Conservation (phyloP, 2,113 vertebrate species). For the Scolopax mira region DNA sequence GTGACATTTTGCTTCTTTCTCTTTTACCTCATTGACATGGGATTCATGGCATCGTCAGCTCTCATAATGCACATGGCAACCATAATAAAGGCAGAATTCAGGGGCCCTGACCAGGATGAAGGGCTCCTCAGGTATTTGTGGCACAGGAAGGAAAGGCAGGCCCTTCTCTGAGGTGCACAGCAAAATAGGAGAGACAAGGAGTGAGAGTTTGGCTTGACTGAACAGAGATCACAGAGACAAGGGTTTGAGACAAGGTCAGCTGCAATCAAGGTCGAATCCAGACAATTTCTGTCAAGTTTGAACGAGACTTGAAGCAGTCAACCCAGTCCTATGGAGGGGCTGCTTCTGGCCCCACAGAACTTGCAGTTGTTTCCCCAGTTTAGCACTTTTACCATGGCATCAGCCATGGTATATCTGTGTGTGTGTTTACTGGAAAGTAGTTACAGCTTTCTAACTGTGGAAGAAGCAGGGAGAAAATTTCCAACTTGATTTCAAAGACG, state of each 20-base stretch:
- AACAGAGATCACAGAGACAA: neutral
- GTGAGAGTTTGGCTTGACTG: neutral
- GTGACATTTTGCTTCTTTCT: neutral
- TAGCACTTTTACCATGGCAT: neutral
- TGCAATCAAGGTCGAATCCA: neutral
- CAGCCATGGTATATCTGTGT: too few species aligned
- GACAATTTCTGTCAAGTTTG: neutral
- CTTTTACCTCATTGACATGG: neutral
- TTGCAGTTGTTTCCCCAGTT: neutral
- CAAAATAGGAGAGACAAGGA: neutral
- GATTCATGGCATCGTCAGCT: neutral
- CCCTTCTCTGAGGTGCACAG: too few species aligned
- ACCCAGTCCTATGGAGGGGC: neutral
- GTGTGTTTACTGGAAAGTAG: neutral
- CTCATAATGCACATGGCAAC: neutral
- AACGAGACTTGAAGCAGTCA: neutral
- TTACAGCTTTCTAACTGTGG: neutral
- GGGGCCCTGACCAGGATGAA: neutral
- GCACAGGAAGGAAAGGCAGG: neutral
- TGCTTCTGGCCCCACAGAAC: neutral
- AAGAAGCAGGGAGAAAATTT: neutral
- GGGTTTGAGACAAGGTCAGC: neutral
- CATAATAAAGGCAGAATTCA: neutral
- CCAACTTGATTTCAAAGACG: neutral
- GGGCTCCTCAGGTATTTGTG: neutral